A percentile compares a stretch with the other conserved stretches of the same genome.
Evolutionary conservation across 2,888 invertebrate genomes (phyloP).

Genomic region (Ceraclea dissimilis): DNA sequence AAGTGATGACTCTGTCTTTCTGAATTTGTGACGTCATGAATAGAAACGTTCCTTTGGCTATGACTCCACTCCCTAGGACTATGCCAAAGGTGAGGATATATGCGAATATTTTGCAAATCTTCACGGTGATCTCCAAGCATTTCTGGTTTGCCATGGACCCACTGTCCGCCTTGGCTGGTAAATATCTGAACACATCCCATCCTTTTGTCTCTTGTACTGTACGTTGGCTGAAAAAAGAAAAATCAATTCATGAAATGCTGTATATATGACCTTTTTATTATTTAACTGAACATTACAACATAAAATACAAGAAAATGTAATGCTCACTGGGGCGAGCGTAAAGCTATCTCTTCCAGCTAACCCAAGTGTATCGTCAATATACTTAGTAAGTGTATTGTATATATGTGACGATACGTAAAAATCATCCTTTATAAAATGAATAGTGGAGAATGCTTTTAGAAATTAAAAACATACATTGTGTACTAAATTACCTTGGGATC

Average conservation of each 20-base stretch:
- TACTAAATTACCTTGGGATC: no score
- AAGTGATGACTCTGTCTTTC: constrained; percentile 65
- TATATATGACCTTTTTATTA: background rate
- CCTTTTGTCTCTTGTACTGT: constrained; percentile 83
- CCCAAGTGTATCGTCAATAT: no score
- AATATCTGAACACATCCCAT: constrained; percentile 95
- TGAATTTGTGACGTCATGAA: constrained; percentile 89
- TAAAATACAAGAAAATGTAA: no score
- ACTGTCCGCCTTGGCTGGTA: constrained; percentile 81
- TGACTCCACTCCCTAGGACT: constrained; percentile 76
- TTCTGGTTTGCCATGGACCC: constrained; percentile 84
- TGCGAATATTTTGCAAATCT: constrained; percentile 74
- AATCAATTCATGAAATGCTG: no score
- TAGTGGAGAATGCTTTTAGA: no score
- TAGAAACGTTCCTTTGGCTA: constrained; percentile 81
- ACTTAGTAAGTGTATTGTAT: no score
- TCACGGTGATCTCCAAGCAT: constrained; percentile 78
- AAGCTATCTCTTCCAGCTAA: no score
- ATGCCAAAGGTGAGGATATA: constrained; percentile 79
- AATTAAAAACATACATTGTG: no score
- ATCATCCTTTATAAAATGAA: no score
- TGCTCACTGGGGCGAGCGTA: no score
- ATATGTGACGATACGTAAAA: no score
- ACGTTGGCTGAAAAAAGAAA: constrained; percentile 57
- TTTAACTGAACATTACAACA: no score